Evolutionary conservation across 2,888 invertebrate species (phyloP), one percentile per base, ranked within the genome.

Genomic region (Agrochola macilenta): DNA sequence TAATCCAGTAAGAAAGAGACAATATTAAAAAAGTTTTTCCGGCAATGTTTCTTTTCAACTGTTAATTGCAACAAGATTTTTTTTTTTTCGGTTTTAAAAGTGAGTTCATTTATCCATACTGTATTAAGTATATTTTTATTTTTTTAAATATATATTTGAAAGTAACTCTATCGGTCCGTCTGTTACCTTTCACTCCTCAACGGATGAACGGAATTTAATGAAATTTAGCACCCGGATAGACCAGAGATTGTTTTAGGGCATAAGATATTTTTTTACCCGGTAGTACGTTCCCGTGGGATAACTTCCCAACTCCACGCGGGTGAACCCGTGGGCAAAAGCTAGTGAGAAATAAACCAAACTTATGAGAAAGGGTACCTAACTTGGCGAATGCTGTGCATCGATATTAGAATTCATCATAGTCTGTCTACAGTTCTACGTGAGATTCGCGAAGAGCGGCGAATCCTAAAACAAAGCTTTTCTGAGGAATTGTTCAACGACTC

Each of bases 401-500:
- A 85, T 90, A 90, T 89, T 86, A 86, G 81, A 89, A 90, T 90
- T 88, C 85, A 90, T 89, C 84, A 86, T 83, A 74, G 76, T 78
- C 77, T 71, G 17, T 26, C 72, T 76, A 78, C 82, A 82, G 85
- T 85, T 75, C 82, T 84, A 85, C 85, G 86, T 85, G 88, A 84
- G 74, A 78, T 69, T 69, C 73, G 70, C 78, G 75, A 83, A 78
- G 86, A 89, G 82, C 77, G 73, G 85, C 69, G 83, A 90, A 88
- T 89, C 76, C 74, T 88, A 87, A 87, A 90, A 91, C 92, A 93
- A 92, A 90, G 91, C 85, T 61, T 61, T 79, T 86, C 84, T 81
- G 64, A 81, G 82, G 81, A 78, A 90, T 90, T 90, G 89, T 90
- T 89, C 88, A 63, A 43, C 3, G 71, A n/a, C 20, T n/a, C 26